Evolutionary conservation across 1,140 invertebrate genomes (phyloP), one percentile per base, ranked within the genome.

Genomic region (Mylabris phalerata): DNA sequence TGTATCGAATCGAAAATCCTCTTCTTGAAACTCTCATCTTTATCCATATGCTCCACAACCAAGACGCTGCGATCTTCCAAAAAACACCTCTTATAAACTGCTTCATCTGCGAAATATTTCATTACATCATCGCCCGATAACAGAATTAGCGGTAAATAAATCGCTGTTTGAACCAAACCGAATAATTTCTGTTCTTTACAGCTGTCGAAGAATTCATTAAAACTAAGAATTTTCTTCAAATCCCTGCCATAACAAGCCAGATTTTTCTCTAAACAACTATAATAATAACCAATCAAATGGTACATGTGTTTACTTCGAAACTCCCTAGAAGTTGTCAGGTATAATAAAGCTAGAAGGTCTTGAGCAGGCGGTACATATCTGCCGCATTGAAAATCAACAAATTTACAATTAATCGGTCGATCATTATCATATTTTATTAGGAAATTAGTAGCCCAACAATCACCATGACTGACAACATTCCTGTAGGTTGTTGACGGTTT

Each of bases 371-470:
- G 76, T 2, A 57, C 70, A 57, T 77, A 77, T 9, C 76, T 65
- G 1, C 70, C 48, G 49, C 71, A 73, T 60, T 78, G 76, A 57
- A 69, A 79, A 66, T 79, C 77, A 25, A 79, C 61, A 0, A 79
- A 55, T 46, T 75, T 56, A 25, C 75, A 75, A 25, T 74, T 71
- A 0, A 57, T 62, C 0, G 74, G 72, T 5, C 55, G 46, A 0
- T 63, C 62, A 19, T 65, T 64, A 38, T 62, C 55, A 59, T 68
- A 55, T 65, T 74, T 72, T 40, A 77, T 73, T 65, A 78, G 69
- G 4, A 78, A 66, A 61, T 78, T 78, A 56, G 75, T 77, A 0
- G 72, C 63, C 75, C 75, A 77, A 27, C 77, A 39, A 57, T 77
- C 76, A 7, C 75, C 75, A 52, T 77, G 76, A 39, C 68, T 73